Percentiles rank a stretch among this genome's conserved stretches.
phyloP scores from a whole-genome alignment of 2,113 vertebrate species.

The Poeciliopsis retropinna region DNA sequence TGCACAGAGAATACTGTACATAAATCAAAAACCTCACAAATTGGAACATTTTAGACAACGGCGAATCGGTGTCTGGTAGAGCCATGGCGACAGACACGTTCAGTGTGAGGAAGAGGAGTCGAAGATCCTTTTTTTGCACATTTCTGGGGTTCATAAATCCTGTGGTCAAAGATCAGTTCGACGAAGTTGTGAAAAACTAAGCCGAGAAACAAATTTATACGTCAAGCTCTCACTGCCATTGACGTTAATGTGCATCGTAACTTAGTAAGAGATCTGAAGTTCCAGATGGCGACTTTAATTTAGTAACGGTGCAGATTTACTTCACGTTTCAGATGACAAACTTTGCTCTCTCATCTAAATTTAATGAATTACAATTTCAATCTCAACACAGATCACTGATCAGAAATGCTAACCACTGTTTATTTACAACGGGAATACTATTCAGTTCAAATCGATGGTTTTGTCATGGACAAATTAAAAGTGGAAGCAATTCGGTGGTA shows the following conservation, averaged over 20 bases:
- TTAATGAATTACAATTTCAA: not conserved
- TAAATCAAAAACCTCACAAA: conserved; percentile 26
- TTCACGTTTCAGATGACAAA: no score
- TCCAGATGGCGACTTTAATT: not conserved
- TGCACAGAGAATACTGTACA: conserved; percentile 10
- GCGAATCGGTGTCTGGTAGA: conserved; percentile 20
- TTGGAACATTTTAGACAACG: conserved; percentile 11
- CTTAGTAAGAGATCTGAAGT: not conserved
- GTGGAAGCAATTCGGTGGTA: no score
- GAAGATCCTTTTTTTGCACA: not conserved
- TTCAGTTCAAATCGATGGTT: not conserved
- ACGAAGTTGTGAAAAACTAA: not conserved
- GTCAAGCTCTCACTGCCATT: no score
- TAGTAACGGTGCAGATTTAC: not conserved
- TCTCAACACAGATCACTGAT: not conserved
- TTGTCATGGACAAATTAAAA: not conserved
- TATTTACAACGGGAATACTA: not conserved
- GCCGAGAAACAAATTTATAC: not conserved
- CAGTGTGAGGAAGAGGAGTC: not conserved
- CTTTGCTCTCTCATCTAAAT: not conserved
- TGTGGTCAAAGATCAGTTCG: not conserved
- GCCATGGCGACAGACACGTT: conserved; percentile 1
- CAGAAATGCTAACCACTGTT: not conserved
- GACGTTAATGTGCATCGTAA: not conserved
- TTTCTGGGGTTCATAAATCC: not conserved